These are phyloP conservation scores for Zosterops pallidus DNA, from an alignment of 2,113 vertebrate species.

Conservation along the genomic window DNA sequence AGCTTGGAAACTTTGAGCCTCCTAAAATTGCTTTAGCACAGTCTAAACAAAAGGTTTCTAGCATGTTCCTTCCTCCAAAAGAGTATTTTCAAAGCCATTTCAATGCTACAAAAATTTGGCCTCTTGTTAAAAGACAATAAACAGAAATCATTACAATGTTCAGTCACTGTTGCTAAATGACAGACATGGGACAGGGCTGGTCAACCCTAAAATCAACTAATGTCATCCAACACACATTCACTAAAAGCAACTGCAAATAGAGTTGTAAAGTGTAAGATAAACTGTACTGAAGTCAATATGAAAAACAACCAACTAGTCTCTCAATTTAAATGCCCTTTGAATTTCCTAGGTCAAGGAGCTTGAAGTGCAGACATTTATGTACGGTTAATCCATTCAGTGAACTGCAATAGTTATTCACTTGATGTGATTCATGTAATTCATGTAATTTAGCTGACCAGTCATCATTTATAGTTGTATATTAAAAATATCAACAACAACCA, in stretches of 20 bases:
- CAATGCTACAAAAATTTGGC: neutral
- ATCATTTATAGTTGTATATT: neutral
- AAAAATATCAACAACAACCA: neutral
- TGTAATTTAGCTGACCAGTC: neutral
- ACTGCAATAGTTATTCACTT: neutral
- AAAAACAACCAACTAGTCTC: neutral
- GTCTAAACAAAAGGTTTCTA: neutral
- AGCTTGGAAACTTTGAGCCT: neutral
- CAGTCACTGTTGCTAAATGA: conserved; percentile 7
- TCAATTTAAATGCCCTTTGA: neutral
- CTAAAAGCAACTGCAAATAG: neutral
- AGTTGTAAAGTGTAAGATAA: neutral
- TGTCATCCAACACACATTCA: neutral
- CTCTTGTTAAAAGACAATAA: neutral
- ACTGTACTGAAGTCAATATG: neutral
- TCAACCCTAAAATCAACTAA: conserved; percentile 24
- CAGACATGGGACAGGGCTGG: neutral
- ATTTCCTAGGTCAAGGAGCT: neutral
- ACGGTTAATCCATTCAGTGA: neutral
- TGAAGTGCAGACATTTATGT: neutral
- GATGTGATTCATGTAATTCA: neutral
- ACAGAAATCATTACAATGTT: neutral
- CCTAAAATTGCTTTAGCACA: neutral
- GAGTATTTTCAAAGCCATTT: neutral
- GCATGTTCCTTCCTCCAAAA: neutral